Evolutionary conservation across 2,888 invertebrate genomes (phyloP).

Genomic region (Drosophila mimica): DNA sequence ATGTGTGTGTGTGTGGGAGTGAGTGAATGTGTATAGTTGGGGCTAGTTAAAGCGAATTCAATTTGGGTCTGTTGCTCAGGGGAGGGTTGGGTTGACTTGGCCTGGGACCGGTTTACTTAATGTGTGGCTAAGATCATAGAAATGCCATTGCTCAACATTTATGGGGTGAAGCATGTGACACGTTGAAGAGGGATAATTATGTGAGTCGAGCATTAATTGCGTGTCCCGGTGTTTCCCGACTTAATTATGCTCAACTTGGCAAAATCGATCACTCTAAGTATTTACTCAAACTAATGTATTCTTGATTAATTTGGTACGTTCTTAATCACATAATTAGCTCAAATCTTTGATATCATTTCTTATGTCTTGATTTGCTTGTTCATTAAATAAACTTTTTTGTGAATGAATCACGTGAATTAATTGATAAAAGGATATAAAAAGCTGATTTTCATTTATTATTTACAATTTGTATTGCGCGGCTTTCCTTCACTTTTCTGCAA

Average conservation of each 20-base stretch:
- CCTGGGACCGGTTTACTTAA: conserved; percentile 11
- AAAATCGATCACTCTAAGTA: conserved; percentile 30
- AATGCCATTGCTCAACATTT: conserved; percentile 24
- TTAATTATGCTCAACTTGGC: conserved; percentile 41
- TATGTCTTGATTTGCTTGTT: not conserved
- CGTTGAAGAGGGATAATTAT: conserved; percentile 44
- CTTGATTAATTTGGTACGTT: not conserved
- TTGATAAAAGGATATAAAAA: not conserved
- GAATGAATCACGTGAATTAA: not conserved
- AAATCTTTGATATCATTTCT: not conserved
- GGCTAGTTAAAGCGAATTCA: conserved; percentile 60
- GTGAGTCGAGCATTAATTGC: conserved; percentile 43
- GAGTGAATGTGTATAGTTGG: conserved; percentile 8
- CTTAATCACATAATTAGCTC: not conserved
- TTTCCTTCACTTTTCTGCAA: not conserved
- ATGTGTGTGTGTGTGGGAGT: conserved; percentile 8
- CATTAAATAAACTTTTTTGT: not conserved
- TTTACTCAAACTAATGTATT: not conserved
- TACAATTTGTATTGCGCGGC: not conserved
- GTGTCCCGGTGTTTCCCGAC: conserved; percentile 12
- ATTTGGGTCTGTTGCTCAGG: conserved; percentile 33
- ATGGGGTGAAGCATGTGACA: conserved; percentile 28
- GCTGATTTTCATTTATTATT: not conserved
- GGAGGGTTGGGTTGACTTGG: conserved; percentile 26
- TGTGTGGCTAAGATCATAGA: conserved; percentile 16